Percentiles rank a stretch among this genome's conserved stretches.
These are phyloP conservation scores for Petrocephalus schoutedeni DNA, from an alignment of 2,797 vertebrate species.

Conservation along the genomic window DNA sequence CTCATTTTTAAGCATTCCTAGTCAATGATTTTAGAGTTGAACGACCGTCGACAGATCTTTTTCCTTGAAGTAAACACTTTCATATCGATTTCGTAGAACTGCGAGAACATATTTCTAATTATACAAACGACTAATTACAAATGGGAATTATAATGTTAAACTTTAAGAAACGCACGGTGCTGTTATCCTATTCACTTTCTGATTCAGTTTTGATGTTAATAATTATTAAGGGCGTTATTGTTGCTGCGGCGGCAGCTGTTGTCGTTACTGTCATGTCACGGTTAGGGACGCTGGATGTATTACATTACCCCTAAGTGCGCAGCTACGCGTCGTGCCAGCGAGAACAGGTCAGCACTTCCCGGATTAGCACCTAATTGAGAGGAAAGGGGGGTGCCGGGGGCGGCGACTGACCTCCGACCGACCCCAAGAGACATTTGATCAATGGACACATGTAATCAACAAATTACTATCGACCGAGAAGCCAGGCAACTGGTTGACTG, in stretches of 20 bases:
- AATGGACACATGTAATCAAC: conserved; percentile 64
- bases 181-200: neutral
- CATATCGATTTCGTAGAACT: neutral
- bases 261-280: neutral
- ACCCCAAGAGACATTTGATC: conserved; percentile 51
- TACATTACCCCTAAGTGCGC: neutral
- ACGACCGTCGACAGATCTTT: neutral
- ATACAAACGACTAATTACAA: neutral
- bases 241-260: neutral
- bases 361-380: conserved; percentile 36
- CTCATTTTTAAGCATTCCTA: neutral
- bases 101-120: neutral
- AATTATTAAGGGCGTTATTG: neutral
- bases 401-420: conserved; percentile 24
- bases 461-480: conserved; percentile 65
- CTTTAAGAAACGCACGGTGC: neutral
- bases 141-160: neutral
- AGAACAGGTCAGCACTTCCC: conserved; percentile 20
- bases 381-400: conserved; percentile 27
- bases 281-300: neutral
- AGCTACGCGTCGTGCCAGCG: neutral
- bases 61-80: neutral
- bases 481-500: conserved; percentile 53
- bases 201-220: neutral
- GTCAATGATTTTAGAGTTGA: neutral